A percentile compares a stretch with the other conserved stretches of the same genome.
These are phyloP conservation scores for Pelvicachromis taeniatus DNA, from an alignment of 2,113 vertebrate species.

Conservation along the genomic window DNA sequence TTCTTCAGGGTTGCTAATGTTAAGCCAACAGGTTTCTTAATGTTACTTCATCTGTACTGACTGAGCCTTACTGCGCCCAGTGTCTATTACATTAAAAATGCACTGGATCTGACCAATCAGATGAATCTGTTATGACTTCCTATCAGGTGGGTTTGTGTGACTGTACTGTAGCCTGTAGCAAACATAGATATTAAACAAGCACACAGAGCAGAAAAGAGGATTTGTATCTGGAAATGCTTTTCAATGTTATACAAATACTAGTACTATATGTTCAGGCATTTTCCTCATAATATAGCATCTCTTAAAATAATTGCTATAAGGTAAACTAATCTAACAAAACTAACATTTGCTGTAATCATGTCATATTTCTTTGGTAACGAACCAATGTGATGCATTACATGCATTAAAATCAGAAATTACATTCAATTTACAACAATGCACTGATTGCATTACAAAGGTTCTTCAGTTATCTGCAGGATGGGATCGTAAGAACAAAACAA, in stretches of 20 bases:
- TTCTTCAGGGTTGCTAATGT: neutral
- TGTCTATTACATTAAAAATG: neutral
- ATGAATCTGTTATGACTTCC: neutral
- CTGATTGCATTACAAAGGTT: neutral
- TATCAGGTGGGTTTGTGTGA: neutral
- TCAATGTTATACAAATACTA: neutral
- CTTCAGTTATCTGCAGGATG: neutral
- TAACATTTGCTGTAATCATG: neutral
- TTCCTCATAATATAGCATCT: neutral
- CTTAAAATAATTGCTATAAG: neutral
- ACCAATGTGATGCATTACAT: neutral
- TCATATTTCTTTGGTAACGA: neutral
- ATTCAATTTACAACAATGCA: neutral
- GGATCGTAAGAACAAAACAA: neutral
- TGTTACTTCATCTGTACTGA: neutral
- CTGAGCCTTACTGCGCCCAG: neutral
- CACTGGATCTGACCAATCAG: neutral
- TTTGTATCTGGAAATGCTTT: neutral
- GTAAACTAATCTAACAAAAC: neutral
- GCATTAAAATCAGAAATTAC: neutral
- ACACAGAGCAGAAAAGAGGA: neutral
- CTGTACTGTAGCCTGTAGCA: neutral
- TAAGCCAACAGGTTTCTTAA: neutral
- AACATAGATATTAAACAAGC: neutral
- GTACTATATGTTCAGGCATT: neutral